Evolutionary conservation across 2,888 invertebrate genomes (phyloP), one percentile per base, ranked within the genome.

Genomic region (Epiblema foenella): DNA sequence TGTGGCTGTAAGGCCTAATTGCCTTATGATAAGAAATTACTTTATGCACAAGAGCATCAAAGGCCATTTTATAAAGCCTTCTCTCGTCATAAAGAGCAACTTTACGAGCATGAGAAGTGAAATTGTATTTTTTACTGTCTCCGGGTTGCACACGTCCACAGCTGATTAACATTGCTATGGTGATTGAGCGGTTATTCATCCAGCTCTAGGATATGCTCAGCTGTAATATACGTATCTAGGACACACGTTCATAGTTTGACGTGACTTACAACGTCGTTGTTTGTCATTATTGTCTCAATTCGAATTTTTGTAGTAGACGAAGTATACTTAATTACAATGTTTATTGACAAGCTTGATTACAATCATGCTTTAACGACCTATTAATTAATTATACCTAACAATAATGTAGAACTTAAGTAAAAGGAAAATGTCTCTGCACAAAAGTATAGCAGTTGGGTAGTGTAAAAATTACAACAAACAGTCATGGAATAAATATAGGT

Each of bases 161-260:
- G 7, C 15, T 42, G 20, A 18, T 18, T n/a, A 46, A 9, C n/a
- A 9, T 5, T 46, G n/a, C 20, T 10, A 33, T 49, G n/a, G n/a
- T n/a, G n/a, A n/a, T n/a, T n/a, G n/a, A n/a, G n/a, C n/a, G n/a
- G n/a, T n/a, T n/a, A n/a, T n/a, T n/a, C 7, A 39, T 33, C 29
- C 52, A 37, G 37, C 52, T 54, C 59, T 62, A 71, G 66, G 66
- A 71, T 67, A 67, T 49, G n/a, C 18, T 56, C 0, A 46, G 20
- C 29, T 24, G 4, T 70, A 37, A 54, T 60, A 24, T 59, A 71
- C 59, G 71, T 49, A 71, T 71, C 60, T 70, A 56, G 70, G 59
- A 17, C 58, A 58, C 56, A 54, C 39, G 29, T 49, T 49, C 24
- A 58, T 24, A 24, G 24, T 46, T 29, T 24, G 54, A 39, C 65